Base-by-base conservation (phyloP, 2,888 invertebrate species). In the Aleiodes testaceus region DNA sequence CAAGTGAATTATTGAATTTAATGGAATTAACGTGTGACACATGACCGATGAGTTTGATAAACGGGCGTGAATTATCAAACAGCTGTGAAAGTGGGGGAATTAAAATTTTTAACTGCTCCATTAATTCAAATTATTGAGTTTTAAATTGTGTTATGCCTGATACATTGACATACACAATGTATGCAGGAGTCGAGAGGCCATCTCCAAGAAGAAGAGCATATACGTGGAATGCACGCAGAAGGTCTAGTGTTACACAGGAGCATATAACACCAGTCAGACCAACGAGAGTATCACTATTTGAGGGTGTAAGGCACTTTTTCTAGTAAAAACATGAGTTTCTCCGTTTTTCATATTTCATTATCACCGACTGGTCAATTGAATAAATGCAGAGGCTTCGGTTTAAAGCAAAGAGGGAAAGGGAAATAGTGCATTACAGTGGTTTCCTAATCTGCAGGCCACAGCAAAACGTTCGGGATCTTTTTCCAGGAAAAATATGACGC, bases 81-180 rank as follows among this genome's bases (percentile, higher is more conserved):
- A 59, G 59, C 59, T 59, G 59, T 36, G 42, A 59, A 14, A 42
- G 16, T 14, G 59, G 59, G 53, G 16, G 7, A 30, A 3, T 11
- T 26, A 3, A 26, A 18, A 42, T 44, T n/a, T 42, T 61, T 45
- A 1, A 18, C n/a, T 44, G 5, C n/a, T 20, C 6, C 7, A 22
- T 30, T 14, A n/a, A 20, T n/a, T n/a, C 45, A 7, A 20, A 20
- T 61, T 5, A 64, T 30, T 16, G 42, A 22, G 44, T 66, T 36
- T n/a, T 61, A 14, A 47, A 14, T 47, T 16, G 45, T 45, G 45
- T 20, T 63, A 87, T 87, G 87, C 86, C 87, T 75, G 85, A 83
- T 42, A 86, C 86, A 42, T 76, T 85, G 75, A 85, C 85, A 18
- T 85, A 85, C 78, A 85, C 86, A 52, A 86, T 86, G 75, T 85